Percentiles rank a stretch among this genome's conserved stretches.
Conservation (phyloP, 2,888 invertebrate species). For the Deilephila elpenor region DNA sequence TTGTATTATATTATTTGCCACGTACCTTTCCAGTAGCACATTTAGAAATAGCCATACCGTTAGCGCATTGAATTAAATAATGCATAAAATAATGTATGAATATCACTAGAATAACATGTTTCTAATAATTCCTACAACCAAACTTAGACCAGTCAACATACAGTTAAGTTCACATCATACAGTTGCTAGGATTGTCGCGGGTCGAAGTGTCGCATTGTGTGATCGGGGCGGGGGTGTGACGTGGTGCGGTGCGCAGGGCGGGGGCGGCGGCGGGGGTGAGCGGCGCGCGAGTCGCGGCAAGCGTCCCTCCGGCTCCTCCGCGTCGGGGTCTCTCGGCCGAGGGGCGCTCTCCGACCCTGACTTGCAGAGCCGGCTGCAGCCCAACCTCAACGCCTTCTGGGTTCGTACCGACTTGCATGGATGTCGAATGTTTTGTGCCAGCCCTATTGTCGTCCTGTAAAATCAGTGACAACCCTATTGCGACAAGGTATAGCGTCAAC, state of each 20-base stretch:
- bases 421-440: conserved; percentile 22
- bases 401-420: conserved; percentile 60
- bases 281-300: conserved; percentile 65
- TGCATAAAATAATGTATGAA: no score
- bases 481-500: no score
- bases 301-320: conserved; percentile 61
- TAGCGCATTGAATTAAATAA: neutral
- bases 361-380: conserved; percentile 71
- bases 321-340: conserved; percentile 66
- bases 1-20: no score
- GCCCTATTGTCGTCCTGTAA: conserved; percentile 1
- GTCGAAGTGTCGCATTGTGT: conserved; percentile 51
- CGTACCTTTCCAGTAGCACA: neutral
- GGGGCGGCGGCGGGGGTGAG: conserved; percentile 53
- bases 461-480: conserved; percentile 14
- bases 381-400: conserved; percentile 73
- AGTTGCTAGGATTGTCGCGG: conserved; percentile 18
- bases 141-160: neutral
- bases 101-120: neutral
- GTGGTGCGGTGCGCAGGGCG: conserved; percentile 55
- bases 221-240: conserved; percentile 52
- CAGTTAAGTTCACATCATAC: neutral
- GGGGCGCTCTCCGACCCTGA: conserved; percentile 78
- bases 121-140: neutral
- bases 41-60: neutral